Base-by-base conservation (phyloP, 92 coral and sea anemone species). In the Metridium senile region DNA sequence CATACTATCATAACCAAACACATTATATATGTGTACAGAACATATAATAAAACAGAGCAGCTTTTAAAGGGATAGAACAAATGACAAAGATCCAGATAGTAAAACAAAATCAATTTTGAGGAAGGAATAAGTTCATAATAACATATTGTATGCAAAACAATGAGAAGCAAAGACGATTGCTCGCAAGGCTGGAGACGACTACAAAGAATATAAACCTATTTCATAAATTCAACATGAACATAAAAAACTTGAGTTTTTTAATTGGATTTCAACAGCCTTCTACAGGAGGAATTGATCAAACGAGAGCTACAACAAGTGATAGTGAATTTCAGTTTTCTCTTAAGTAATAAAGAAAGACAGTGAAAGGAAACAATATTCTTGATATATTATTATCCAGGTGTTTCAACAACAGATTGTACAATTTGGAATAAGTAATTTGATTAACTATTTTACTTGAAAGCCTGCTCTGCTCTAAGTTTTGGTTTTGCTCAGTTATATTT, bases 71-170 rank as follows among this genome's bases (percentile, higher is more conserved):
- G 13, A 39, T 4, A 6, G 13, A 39, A 39, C 49, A 39, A 39
- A 39, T 13, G 49, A 4, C 8, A 39, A 39, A 39, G 13, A 4
- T 39, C 13, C 49, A 4, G 8, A 39, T 4, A 4, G 49, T 4
- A 39, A 39, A 39, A 70, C 33, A 69, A 49, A 27, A 30, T 33
- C 66, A 47, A 53, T 31, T 32, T 53, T 57, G 56, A 73, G 67
- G 67, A 54, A 26, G 30, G 35, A 53, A 63, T 28, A 22, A 28
- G 2, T 63, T 28, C 11, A 54, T 54, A 54, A 54, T 19, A 23
- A 61, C 66, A 22, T 22, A 10, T 61, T 61, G 32, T 61, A 61
- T 61, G 66, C 33, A 61, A 22, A 22, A 61, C 31, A 23, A 27
- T 6, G 17, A 27, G 17, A 61, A 61, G 28, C 33, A 1, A 63